Base-by-base conservation (phyloP, 2,113 vertebrate genomes). In the Montifringilla adamsi region DNA sequence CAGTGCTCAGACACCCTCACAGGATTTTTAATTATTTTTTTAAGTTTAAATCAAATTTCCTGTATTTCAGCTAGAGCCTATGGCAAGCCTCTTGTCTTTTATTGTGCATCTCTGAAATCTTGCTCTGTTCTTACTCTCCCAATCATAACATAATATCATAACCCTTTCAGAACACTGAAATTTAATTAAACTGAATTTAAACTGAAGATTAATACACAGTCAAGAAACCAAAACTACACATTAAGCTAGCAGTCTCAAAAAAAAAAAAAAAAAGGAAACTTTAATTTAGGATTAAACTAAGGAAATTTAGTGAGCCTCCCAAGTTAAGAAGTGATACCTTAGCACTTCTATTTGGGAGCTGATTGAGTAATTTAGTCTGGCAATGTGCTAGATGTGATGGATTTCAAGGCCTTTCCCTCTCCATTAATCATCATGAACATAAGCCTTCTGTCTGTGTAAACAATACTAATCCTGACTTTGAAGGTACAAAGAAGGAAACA, bases 391-490 rank as follows among this genome's bases (percentile, higher is more conserved):
- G 60, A 82, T 68, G 35, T 91, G 89, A 93, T 88, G 76, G 92
- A 96, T 95, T 87, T 92, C 90, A 84, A 89, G 88, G 80, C 22
- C 83, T 87, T 94, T 88, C 73, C 64, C 41, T 81, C 73, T 73
- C 60, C 86, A 90, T 83, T 93, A 95, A 96, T 97, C 90, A 95
- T 47, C n/a, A n/a, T 35, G 68, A 94, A 50, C 33, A 18, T 95
- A 93, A 93, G 83, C 68, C 68, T 81, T 75, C 82, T 93, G 87
- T 96, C 93, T 92, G 46, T 85, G 80, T 93, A 97, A 96, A 96
- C 94, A 96, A 84, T 74, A 87, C 92, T 97, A 97, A 96, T 96
- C 94, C 93, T 73, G 79, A 90, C 90, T 96, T 97, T 96, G 92
- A 96, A 96, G 86, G 76, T 92, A 96, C 46, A 90, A 95, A 95